Evolutionary conservation across 1,140 invertebrate species (phyloP), one percentile per base, ranked within the genome.

Genomic region (Marisa cornuarietis): DNA sequence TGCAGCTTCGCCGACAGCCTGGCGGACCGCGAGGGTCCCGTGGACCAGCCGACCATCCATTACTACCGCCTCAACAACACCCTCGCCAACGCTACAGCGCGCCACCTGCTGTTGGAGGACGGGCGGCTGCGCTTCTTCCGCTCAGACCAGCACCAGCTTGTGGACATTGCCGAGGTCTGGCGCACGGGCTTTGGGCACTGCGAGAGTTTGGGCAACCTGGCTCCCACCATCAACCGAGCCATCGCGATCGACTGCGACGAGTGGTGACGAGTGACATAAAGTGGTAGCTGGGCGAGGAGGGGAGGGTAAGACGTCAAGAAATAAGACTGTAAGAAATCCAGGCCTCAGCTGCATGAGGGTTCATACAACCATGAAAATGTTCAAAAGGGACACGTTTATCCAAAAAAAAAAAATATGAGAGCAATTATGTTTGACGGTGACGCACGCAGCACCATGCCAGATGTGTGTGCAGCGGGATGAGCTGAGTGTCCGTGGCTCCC

Each of bases 111-210:
- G 77, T 8, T 54, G 71, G 71, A 73, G 14, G 22, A 22, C 51
- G 71, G 71, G 11, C 14, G 14, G 42, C 71, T 51, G 13, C 81
- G 79, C n/a, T 87, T 86, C 75, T 88, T 81, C 66, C 68, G 71
- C 11, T 78, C 82, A 10, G 74, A 71, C 26, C 20, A 68, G 22
- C 26, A 14, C 16, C 79, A 85, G 51, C 54, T 89, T 24, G 73
- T 75, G 22, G 86, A 89, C 42, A 85, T 88, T 16, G 77, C 49
- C 0, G 66, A 79, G 7, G 83, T 88, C 0, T 89, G 88, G 88
- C 84, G 81, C 76, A 89, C 88, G 16, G 88, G 88, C 0, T 88
- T 86, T 81, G 76, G 66, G 14, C 74, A 79, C 51, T 89, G 88
- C 78, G 80, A 83, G 42, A 83, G 82, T 72, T 85, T 81, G 13